These are phyloP conservation scores for Thalassoma bifasciatum DNA, from an alignment of 2,113 vertebrate genomes.

Conservation along the genomic window DNA sequence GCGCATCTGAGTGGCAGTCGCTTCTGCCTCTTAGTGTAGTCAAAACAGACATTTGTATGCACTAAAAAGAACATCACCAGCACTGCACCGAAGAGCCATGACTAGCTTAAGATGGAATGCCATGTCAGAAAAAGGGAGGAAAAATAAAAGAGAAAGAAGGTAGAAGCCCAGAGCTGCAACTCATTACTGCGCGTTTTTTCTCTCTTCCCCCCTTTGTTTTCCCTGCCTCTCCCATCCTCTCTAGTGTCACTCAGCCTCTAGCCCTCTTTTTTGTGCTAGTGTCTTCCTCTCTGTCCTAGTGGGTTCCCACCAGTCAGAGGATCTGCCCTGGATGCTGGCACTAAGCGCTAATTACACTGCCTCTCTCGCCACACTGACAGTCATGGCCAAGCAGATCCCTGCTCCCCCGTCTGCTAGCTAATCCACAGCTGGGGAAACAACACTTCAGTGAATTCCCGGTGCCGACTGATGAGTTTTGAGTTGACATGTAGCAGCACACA, in stretches of 20 bases:
- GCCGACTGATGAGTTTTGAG: slow-evolving; percentile 43
- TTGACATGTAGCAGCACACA: slow-evolving; percentile 48
- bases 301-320: slow-evolving; percentile 61
- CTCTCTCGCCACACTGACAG: slow-evolving; percentile 62
- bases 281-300: slow-evolving; percentile 53
- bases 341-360: slow-evolving; percentile 73
- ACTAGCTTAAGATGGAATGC: slow-evolving; percentile 27
- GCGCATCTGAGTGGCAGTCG: slow-evolving; percentile 48
- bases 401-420: slow-evolving; percentile 56
- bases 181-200: slow-evolving; percentile 60
- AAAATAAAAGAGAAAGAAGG: slow-evolving; percentile 24
- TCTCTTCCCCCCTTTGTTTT: slow-evolving; percentile 37
- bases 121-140: slow-evolving; percentile 17
- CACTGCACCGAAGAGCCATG: slow-evolving; percentile 49
- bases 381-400: slow-evolving; percentile 51
- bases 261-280: slow-evolving; percentile 44
- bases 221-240: slow-evolving; percentile 43
- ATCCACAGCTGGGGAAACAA: slow-evolving; percentile 59
- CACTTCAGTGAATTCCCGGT: slow-evolving; percentile 48
- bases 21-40: slow-evolving; percentile 44
- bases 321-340: slow-evolving; percentile 66
- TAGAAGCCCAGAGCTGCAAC: slow-evolving; percentile 46
- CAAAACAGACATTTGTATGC: slow-evolving; percentile 67
- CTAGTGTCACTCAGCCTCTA: slow-evolving; percentile 61
- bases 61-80: slow-evolving; percentile 60